Conservation (phyloP, 2,113 vertebrate species). For the Austrofundulus limnaeus region DNA sequence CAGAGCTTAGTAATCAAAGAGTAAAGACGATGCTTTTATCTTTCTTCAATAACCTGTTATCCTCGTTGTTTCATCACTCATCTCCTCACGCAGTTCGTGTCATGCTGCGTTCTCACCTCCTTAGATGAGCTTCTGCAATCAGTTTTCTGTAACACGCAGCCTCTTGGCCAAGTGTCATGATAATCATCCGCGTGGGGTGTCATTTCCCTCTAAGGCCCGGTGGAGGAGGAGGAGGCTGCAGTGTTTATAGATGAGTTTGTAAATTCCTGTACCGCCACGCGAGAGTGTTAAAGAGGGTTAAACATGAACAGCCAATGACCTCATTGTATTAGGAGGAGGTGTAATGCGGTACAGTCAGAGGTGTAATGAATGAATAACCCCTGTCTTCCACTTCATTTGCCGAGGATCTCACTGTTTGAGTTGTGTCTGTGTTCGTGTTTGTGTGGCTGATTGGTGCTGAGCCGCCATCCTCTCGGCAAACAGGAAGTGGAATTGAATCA, state of each 20-base stretch:
- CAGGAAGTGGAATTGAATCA: constrained; percentile 74
- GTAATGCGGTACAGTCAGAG: constrained; percentile 29
- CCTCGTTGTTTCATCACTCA: constrained; percentile 18
- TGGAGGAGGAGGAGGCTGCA: constrained; percentile 14
- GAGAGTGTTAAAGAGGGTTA: constrained; percentile 33
- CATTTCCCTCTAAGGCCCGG: constrained; percentile 4
- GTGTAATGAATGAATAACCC: constrained; percentile 44
- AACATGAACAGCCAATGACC: constrained; percentile 40
- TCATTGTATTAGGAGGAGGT: constrained; percentile 30
- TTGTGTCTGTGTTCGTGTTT: constrained; percentile 40
- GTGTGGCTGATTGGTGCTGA: constrained; percentile 52
- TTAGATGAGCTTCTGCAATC: constrained; percentile 11
- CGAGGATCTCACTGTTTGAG: constrained; percentile 22
- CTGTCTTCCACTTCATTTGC: constrained; percentile 28
- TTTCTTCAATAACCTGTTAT: constrained; percentile 14
- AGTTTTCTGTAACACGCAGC: constrained; percentile 8
- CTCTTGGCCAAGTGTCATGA: constrained; percentile 17
- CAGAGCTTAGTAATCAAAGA: constrained; percentile 56
- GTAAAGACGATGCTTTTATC: constrained; percentile 34
- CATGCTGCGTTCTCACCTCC: constrained; percentile 6
- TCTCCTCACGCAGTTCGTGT: constrained; percentile 14
- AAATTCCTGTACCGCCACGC: constrained; percentile 46
- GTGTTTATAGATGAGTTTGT: constrained; percentile 42
- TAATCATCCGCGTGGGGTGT: constrained; percentile 18
- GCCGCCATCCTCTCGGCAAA: constrained; percentile 57